phyloP scores from a whole-genome alignment of 1,140 invertebrate genomes.

The Ceratina calcarata region DNA sequence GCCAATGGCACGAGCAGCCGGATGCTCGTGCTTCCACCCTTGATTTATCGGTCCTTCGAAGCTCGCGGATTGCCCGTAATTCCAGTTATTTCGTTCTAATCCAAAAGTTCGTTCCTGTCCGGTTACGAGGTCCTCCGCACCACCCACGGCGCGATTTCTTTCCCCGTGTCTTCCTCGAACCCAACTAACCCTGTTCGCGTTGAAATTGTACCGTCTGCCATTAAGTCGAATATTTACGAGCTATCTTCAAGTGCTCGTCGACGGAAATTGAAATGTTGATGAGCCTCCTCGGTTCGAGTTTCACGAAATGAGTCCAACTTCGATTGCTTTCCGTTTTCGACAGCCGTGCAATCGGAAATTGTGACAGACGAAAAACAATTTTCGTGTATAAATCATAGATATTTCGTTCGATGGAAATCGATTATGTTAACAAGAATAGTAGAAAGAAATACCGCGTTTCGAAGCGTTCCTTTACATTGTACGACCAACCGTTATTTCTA shows the following conservation, averaged over 20 bases:
- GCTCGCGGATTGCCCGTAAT: constrained; percentile 70
- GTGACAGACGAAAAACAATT: background rate
- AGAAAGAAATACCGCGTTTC: background rate
- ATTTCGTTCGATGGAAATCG: too few species aligned
- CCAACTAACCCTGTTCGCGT: background rate
- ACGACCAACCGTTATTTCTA: constrained; percentile 23
- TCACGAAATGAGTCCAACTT: background rate
- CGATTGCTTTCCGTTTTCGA: constrained; percentile 13
- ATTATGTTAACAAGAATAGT: background rate
- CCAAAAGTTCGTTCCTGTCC: constrained; percentile 62
- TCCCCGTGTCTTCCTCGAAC: constrained; percentile 29
- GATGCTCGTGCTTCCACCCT: constrained; percentile 69
- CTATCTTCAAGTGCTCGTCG: constrained; percentile 24
- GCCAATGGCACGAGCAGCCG: constrained; percentile 69
- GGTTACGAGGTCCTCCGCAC: constrained; percentile 35
- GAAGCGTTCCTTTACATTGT: background rate
- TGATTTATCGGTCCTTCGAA: constrained; percentile 70
- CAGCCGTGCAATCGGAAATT: background rate
- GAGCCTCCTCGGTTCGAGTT: background rate
- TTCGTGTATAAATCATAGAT: background rate
- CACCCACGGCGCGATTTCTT: constrained; percentile 25
- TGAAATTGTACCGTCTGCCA: background rate
- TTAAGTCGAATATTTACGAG: constrained; percentile 20
- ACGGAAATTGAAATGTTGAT: constrained; percentile 29
- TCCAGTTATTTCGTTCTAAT: constrained; percentile 69